Conservation (phyloP, 1,140 invertebrate species). For the Cydia fagiglandana region DNA sequence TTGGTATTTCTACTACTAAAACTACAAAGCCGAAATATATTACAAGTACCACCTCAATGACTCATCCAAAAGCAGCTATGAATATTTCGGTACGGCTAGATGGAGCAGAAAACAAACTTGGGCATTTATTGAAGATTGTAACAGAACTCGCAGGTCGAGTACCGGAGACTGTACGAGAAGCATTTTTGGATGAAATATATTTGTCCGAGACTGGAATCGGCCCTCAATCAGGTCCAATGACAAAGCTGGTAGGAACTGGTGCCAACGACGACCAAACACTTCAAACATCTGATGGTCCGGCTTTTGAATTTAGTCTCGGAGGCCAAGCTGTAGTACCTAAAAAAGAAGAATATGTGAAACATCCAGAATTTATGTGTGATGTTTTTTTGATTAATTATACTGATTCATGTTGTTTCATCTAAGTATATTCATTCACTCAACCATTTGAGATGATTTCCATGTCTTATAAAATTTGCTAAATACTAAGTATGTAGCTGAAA, state of each 20-base stretch:
- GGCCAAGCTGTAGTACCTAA: background rate
- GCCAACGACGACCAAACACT: background rate
- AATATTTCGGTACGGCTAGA: constrained; percentile 7
- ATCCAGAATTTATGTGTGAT: background rate
- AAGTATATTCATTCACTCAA: no score
- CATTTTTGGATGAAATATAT: background rate
- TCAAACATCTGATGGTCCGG: no score
- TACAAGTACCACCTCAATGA: background rate
- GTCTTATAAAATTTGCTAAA: no score
- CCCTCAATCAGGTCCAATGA: background rate
- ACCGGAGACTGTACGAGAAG: no score
- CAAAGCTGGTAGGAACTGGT: background rate
- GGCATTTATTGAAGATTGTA: background rate
- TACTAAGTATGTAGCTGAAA: no score
- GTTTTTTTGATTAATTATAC: background rate
- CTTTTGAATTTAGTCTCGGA: no score
- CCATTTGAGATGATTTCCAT: no score
- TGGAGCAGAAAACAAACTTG: constrained; percentile 4
- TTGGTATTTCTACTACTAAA: background rate
- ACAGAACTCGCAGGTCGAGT: background rate
- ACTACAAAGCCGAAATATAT: no score
- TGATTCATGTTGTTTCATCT: no score
- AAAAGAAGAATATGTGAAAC: background rate
- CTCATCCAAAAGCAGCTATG: background rate
- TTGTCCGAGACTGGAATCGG: background rate